Percentiles rank a stretch among this genome's conserved stretches.
Evolutionary conservation across 2,888 invertebrate species (phyloP).

Genomic region (Tiliacea aurago): DNA sequence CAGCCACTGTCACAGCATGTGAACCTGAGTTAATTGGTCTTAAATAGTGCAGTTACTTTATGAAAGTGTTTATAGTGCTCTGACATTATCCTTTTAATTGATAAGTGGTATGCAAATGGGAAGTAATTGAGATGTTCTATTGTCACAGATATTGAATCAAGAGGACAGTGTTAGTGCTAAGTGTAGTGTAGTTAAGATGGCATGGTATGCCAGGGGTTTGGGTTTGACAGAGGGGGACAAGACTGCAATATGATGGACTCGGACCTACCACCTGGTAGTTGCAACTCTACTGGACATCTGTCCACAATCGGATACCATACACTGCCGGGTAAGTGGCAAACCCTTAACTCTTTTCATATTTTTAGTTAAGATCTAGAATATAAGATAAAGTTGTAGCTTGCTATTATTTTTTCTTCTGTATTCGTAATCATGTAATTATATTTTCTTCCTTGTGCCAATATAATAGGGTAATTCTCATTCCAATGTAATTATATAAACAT

Average conservation of each 20-base stretch:
- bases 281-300: conserved; percentile 89
- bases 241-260: conserved; percentile 86
- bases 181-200: conserved; percentile 75
- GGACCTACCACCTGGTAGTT: conserved; percentile 88
- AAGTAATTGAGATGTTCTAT: conserved; percentile 57
- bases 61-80: conserved; percentile 46
- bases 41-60: conserved; percentile 26
- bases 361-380: not conserved
- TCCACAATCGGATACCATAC: conserved; percentile 89
- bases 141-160: conserved; percentile 59
- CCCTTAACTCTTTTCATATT: not conserved
- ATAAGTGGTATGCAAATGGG: conserved; percentile 49
- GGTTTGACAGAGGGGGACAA: conserved; percentile 67
- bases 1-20: conserved; percentile 49
- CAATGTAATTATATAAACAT: not conserved
- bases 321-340: conserved; percentile 78
- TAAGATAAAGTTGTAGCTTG: not conserved
- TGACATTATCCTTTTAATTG: conserved; percentile 37
- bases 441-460: not conserved
- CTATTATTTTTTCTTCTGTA: not conserved
- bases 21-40: conserved; percentile 43
- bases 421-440: not conserved
- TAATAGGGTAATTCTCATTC: not conserved
- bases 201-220: conserved; percentile 66
- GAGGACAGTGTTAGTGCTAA: conserved; percentile 61